Evolutionary conservation across 2,113 vertebrate genomes (phyloP), one percentile per base, ranked within the genome.

Genomic region (Brachyhypopomus gauderio): DNA sequence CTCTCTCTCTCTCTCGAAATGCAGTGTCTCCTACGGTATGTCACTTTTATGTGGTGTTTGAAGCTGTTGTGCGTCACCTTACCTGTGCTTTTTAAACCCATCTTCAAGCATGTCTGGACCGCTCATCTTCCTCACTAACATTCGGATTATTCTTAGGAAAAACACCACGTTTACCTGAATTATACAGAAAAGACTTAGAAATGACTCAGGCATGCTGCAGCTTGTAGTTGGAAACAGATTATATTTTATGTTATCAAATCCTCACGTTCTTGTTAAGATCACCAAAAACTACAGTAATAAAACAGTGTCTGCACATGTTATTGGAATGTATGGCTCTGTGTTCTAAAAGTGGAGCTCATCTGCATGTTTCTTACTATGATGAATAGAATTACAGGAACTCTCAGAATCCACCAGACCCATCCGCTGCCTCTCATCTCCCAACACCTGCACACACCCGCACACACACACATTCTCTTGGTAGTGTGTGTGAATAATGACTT

Each of bases 401-500:
- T 93, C 67, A 99, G 96, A 80, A 98, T 94, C 97, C 97, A 98
- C 95, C 96, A 97, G 82, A 96, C 92, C 89, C 91, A 92, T 1
- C 89, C 87, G 1, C 93, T 92, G 75, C 80, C 77, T 22, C 96
- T 96, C 75, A 95, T 94, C 85, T 98, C 95, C 97, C 97, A 99
- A 84, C 97, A 99, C 76, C 97, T 96, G 84, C 90, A 81, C 72
- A 86, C 59, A 80, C 77, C 81, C 52, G 79, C 72, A 88, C 82
- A 71, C 62, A 55, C 60, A 72, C 2, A 72, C 9, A 12, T 14
- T 52, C 12, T 52, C 9, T 52, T 14, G 12, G 1, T 12, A 52
- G 5, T 14, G 45, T 52, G 45, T 52, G 41, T 45, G 41, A 45
- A 6, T 45, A 45, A 11, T 45, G 9, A 45, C 41, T 45, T 8